These are phyloP conservation scores for Macrochelys suwanniensis DNA, from an alignment of 2,797 vertebrate genomes.

Conservation along the genomic window DNA sequence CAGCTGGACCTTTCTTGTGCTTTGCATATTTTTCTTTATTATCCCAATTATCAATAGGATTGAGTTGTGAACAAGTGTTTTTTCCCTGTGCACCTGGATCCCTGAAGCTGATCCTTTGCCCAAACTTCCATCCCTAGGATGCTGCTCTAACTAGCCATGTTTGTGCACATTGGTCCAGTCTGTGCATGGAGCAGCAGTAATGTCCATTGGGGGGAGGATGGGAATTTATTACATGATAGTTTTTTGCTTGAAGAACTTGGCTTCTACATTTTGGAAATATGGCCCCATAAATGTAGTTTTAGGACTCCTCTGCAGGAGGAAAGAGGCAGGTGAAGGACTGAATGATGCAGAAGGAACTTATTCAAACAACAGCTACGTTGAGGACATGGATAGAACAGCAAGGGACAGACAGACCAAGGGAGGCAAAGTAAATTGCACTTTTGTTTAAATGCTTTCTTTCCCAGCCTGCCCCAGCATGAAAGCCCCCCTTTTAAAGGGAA, in stretches of 20 bases:
- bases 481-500: background rate
- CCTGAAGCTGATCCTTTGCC: background rate
- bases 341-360: background rate
- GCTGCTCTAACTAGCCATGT: background rate
- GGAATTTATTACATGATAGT: too few species aligned
- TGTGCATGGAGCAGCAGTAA: too few species aligned
- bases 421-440: constrained; percentile 13
- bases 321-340: background rate
- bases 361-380: background rate
- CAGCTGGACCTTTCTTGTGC: background rate
- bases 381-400: constrained; percentile 36
- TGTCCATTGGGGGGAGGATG: rapidly evolving
- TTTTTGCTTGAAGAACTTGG: background rate
- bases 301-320: background rate
- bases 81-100: background rate
- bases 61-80: too few species aligned
- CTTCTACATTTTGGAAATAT: background rate
- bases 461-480: constrained; percentile 10
- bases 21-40: background rate
- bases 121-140: background rate
- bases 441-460: constrained; percentile 33
- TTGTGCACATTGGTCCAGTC: background rate
- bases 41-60: too few species aligned
- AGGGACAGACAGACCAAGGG: background rate
- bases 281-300: background rate